Base-by-base conservation (phyloP, 2,888 invertebrate species). In the Patella caerulea region DNA sequence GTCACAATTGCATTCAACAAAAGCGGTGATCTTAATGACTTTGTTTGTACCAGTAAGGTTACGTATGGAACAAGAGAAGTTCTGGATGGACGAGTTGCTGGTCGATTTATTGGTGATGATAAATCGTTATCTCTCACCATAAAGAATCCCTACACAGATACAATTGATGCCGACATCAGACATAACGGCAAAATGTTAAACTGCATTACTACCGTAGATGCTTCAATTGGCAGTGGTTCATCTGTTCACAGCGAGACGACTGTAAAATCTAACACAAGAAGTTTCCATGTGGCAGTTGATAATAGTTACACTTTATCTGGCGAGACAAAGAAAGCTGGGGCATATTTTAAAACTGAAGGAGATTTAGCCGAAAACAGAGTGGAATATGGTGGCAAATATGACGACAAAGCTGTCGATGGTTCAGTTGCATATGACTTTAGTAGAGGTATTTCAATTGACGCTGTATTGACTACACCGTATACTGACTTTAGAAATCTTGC, bases 141-240 rank as follows among this genome's bases (percentile, higher is more conserved):
- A 12, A 76, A 74, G 75, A 83, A 82, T 29, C 83, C 83, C 19
- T 82, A 75, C 74, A 81, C 82, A 7, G 81, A 83, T 19, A 79
- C 79, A 65, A 74, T 83, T n/a, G 56, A 71, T 17, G 24, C 82
- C 0, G 78, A 70, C 45, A 77, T 73, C 19, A 72, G 79, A 65
- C 80, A 83, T 52, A 75, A 74, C 45, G 82, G 82, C 24, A 56
- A 34, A 17, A 53, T 71, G 54, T 74, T 71, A n/a, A 76, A 81
- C 73, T 81, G 83, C 53, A 73, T 71, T 1, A 78, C 75, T 24
- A 71, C 54, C 17, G 70, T 72, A 29, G 78, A 79, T 45, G 4
- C 79, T 0, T 34, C 74, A 12, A 53, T 80, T 17, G 83, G 85
- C 11, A n/a, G 65, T 65, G 65, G 19, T 19, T 19, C 65, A 65